Percentiles rank a stretch among this genome's conserved stretches.
Evolutionary conservation across 2,113 vertebrate species (phyloP).

Genomic region (Rhynchopsitta pachyrhyncha): DNA sequence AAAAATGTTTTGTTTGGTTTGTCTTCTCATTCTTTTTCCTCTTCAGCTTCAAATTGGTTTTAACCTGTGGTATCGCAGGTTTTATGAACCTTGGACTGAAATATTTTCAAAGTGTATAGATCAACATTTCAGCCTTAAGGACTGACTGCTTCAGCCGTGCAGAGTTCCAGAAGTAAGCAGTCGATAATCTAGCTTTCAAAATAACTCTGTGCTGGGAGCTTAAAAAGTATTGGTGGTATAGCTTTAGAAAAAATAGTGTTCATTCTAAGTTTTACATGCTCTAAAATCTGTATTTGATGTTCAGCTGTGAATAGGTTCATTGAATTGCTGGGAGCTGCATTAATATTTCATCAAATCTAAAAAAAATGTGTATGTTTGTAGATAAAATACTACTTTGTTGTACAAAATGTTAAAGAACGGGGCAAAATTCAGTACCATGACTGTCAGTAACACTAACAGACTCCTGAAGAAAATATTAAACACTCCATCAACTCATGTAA

Average conservation of each 20-base stretch:
- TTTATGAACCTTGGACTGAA: not conserved
- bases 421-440: not conserved
- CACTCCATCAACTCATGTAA: not conserved
- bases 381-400: not conserved
- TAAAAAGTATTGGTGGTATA: not conserved
- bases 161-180: not conserved
- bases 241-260: not conserved
- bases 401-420: not conserved
- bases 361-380: not conserved
- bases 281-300: not conserved
- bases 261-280: not conserved
- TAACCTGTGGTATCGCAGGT: not conserved
- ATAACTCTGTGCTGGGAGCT: not conserved
- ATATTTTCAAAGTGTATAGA: not conserved
- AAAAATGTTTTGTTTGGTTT: not conserved
- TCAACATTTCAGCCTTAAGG: not conserved
- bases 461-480: not conserved
- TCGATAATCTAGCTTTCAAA: not conserved
- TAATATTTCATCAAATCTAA: conserved; percentile 9
- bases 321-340: not conserved
- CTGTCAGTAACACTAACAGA: not conserved
- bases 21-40: not conserved
- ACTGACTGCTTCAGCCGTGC: not conserved
- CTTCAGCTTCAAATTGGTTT: not conserved
- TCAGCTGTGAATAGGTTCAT: not conserved